Evolutionary conservation across 2,888 invertebrate genomes (phyloP).

Genomic region (Protonemura montana): DNA sequence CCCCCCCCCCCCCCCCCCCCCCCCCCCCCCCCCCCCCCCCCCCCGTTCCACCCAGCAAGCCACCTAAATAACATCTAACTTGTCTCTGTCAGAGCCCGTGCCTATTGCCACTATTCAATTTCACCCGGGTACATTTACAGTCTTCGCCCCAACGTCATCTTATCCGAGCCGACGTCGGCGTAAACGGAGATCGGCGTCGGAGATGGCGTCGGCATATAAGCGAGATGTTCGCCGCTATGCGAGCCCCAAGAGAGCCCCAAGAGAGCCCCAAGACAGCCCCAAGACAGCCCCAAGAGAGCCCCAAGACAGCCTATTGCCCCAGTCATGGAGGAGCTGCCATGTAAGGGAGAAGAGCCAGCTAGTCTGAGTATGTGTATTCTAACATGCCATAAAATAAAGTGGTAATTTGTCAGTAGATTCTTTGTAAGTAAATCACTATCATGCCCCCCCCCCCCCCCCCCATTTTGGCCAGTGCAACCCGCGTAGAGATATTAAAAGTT

Average conservation of each 20-base stretch:
- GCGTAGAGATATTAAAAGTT: not conserved
- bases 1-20: not conserved
- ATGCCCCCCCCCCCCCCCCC: not conserved
- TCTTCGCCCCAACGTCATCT: not conserved
- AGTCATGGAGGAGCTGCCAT: not conserved
- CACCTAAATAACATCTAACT: not conserved
- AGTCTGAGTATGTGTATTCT: conserved; percentile 3
- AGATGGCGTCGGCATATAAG: not conserved
- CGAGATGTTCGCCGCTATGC: not conserved
- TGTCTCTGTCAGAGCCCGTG: conserved; percentile 17
- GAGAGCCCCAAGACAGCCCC: too few species aligned
- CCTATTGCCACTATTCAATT: conserved; percentile 8
- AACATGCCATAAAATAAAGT: conserved; percentile 35
- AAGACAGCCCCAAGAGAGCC: too few species aligned
- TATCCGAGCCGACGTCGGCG: not conserved
- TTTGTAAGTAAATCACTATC: not conserved
- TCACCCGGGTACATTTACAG: not conserved
- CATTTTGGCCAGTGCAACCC: too few species aligned
- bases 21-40: not conserved
- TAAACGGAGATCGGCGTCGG: not conserved
- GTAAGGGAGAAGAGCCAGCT: conserved; percentile 14
- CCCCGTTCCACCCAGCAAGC: not conserved
- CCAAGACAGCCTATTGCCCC: not conserved
- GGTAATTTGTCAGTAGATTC: conserved; percentile 37
- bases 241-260: too few species aligned